Base-by-base conservation (phyloP, 2,888 invertebrate species). In the Octodonta nipae region DNA sequence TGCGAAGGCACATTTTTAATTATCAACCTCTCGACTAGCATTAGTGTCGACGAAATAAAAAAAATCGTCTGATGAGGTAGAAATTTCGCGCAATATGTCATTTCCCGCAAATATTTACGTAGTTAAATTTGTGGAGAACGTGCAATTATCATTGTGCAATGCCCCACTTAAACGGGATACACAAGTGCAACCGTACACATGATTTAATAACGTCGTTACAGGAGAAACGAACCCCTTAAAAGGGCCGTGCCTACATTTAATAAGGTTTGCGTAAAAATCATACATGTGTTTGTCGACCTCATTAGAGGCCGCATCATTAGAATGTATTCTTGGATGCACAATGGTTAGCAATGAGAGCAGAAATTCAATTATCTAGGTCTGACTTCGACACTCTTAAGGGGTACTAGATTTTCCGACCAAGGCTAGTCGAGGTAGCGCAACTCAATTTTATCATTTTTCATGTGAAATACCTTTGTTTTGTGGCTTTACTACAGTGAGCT, bases 271-370 rank as follows among this genome's bases (percentile, higher is more conserved):
- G 44, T 41, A 49, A 47, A 49, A 49, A 49, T 45, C 38, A 45
- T 44, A 47, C 48, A 47, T 46, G 47, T 45, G 45, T 38, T 35
- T 41, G 42, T 43, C 45, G 45, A 51, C 47, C 50, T 54, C 52
- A 54, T 55, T 54, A 55, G 51, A 46, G 45, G 45, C 50, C 51
- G 48, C 55, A 52, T 56, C 52, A 55, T 55, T 55, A 56, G 54
- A 55, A 55, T 55, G 54, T 56, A 54, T 55, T 55, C 55, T 55
- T 47, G 46, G 45, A 37, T 46, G 47, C 46, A 56, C 56, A 56
- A 56, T 56, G 52, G 47, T 43, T 40, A 47, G 54, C 55, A 55
- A 56, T 53, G 56, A 56, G 45, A 45, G 49, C 47, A n/a, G 47
- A 50, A 56, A 56, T 56, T 56, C 55, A 56, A 56, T 56, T 56